phyloP scores from a whole-genome alignment of 2,797 vertebrate genomes.

The Hyperoplus immaculatus region DNA sequence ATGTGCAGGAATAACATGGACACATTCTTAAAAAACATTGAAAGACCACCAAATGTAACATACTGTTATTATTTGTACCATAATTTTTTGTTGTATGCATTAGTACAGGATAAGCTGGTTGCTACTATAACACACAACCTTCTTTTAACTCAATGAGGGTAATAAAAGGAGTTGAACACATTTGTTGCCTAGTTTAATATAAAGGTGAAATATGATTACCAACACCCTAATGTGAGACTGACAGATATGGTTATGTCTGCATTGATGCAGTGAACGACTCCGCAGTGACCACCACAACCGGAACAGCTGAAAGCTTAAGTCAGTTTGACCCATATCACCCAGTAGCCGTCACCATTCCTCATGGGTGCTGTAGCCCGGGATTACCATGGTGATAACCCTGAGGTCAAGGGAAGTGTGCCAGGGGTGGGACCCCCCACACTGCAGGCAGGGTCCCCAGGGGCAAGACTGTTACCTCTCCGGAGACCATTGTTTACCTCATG shows the following conservation, averaged over 20 bases:
- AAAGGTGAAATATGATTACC: neutral
- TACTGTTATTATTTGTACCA: neutral
- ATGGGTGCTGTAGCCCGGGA: slow-evolving; percentile 69
- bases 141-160: neutral
- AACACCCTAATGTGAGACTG: slow-evolving; percentile 23
- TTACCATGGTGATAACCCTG: slow-evolving; percentile 83
- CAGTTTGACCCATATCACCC: slow-evolving; percentile 59
- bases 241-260: slow-evolving; percentile 1
- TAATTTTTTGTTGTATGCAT: neutral
- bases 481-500: slow-evolving; percentile 69
- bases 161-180: no score
- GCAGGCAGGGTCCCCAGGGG: slow-evolving; percentile 55
- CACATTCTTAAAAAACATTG: slow-evolving; percentile 10
- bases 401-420: slow-evolving; percentile 86
- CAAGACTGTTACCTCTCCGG: slow-evolving; percentile 58
- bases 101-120: neutral
- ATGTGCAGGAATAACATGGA: slow-evolving; percentile 15
- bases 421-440: slow-evolving; percentile 77
- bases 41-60: neutral
- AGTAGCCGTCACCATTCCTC: slow-evolving; percentile 67
- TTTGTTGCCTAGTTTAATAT: neutral
- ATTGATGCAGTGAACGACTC: slow-evolving; percentile 12
- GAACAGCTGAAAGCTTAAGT: slow-evolving; percentile 25
- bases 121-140: neutral
- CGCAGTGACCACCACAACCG: slow-evolving; percentile 11